Evolutionary conservation across 2,797 vertebrate genomes (phyloP).

Genomic region (Characodon lateralis): DNA sequence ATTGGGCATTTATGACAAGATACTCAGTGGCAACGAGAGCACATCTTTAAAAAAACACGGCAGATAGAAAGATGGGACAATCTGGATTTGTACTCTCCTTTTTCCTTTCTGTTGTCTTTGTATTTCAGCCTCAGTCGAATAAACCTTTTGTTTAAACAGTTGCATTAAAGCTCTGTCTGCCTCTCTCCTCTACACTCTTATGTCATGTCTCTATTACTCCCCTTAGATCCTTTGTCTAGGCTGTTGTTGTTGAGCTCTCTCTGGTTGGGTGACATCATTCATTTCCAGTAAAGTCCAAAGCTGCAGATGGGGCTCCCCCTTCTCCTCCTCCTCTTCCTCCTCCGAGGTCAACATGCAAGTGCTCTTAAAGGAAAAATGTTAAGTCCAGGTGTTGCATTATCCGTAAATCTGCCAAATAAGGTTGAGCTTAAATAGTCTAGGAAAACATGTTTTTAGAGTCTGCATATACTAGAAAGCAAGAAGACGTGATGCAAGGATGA

Average conservation of each 20-base stretch:
- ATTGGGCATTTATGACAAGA: slow-evolving; percentile 16
- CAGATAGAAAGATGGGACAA: slow-evolving; percentile 20
- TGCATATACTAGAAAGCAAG: slow-evolving; percentile 20
- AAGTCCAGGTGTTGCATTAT: slow-evolving; percentile 15
- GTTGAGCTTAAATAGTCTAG: not conserved
- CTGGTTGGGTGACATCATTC: slow-evolving; percentile 73
- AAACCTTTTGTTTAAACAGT: slow-evolving; percentile 56
- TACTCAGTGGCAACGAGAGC: slow-evolving; percentile 1
- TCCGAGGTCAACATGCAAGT: slow-evolving; percentile 33
- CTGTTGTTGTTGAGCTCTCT: slow-evolving; percentile 56
- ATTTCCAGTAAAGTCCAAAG: slow-evolving; percentile 75
- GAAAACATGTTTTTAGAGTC: not conserved
- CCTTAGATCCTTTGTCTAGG: slow-evolving; percentile 68
- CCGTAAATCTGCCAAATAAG: slow-evolving; percentile 1
- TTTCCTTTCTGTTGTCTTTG: slow-evolving; percentile 34
- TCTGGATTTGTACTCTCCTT: slow-evolving; percentile 11
- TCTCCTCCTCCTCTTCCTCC: slow-evolving; percentile 29
- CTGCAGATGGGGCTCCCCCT: slow-evolving; percentile 28
- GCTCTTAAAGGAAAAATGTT: slow-evolving; percentile 31
- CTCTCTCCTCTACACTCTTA: slow-evolving; percentile 47
- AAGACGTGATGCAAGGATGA: slow-evolving; percentile 56
- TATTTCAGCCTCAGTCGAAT: slow-evolving; percentile 32
- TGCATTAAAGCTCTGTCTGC: slow-evolving; percentile 49
- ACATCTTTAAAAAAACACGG: slow-evolving; percentile 21
- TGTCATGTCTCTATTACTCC: slow-evolving; percentile 63